phyloP scores from a whole-genome alignment of 2,797 vertebrate species.

The Apodemus agrarius region DNA sequence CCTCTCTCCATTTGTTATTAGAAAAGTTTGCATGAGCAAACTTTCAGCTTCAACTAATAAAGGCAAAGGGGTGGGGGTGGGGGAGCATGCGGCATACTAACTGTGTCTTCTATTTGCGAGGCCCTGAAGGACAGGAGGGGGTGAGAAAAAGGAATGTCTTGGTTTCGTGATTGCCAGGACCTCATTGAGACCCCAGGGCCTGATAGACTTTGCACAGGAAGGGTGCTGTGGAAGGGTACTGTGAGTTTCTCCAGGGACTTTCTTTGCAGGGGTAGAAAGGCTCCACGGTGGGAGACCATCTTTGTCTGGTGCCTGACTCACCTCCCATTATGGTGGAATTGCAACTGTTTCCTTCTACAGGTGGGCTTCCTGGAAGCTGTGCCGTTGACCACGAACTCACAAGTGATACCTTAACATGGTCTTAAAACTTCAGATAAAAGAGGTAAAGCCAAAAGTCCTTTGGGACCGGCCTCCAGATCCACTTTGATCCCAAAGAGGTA shows the following conservation, averaged over 20 bases:
- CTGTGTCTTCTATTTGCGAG: not conserved
- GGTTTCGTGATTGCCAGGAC: not conserved
- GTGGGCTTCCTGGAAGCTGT: not conserved
- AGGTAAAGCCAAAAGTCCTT: slow-evolving; percentile 6
- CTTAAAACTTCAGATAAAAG: not conserved
- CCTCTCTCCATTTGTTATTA: slow-evolving; percentile 73
- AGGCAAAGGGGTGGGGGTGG: slow-evolving; percentile 41
- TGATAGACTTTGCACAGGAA: not conserved
- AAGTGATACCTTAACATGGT: not conserved
- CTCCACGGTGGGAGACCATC: slow-evolving; percentile 33
- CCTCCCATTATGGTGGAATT: not conserved
- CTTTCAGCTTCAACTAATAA: slow-evolving; percentile 79
- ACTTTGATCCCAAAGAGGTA: not conserved
- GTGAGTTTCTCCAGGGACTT: not conserved
- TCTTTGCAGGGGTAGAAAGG: slow-evolving; percentile 60
- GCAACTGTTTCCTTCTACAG: not conserved
- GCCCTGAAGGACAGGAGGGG: not conserved
- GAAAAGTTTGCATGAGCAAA: slow-evolving; percentile 66
- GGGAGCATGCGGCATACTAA: not conserved
- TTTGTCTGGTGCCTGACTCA: slow-evolving; percentile 23
- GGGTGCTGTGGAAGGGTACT: not conserved
- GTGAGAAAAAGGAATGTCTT: not conserved
- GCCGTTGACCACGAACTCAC: not conserved
- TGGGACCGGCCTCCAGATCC: not conserved
- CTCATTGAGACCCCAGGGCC: not conserved